These are phyloP conservation scores for Lasioglossum leucozonium DNA, from an alignment of 2,888 invertebrate species.

Conservation along the genomic window DNA sequence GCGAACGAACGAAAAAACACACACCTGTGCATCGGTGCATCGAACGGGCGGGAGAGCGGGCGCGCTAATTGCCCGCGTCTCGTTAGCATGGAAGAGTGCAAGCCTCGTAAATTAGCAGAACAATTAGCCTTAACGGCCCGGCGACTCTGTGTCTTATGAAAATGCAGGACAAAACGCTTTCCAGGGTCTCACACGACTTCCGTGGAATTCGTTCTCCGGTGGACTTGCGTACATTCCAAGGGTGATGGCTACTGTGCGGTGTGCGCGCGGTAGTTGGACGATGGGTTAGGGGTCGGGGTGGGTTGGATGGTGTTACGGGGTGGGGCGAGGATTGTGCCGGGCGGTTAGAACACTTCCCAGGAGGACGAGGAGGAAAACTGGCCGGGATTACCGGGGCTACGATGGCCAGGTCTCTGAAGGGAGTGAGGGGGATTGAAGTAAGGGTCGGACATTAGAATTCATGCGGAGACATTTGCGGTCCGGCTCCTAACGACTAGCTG, in stretches of 20 bases:
- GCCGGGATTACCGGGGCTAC: slow-evolving; percentile 76
- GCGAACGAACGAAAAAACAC: background rate
- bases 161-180: slow-evolving; percentile 77
- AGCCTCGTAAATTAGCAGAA: slow-evolving; percentile 59
- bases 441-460: slow-evolving; percentile 83
- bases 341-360: slow-evolving; percentile 25
- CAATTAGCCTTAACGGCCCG: slow-evolving; percentile 73
- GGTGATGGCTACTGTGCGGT: slow-evolving; percentile 32
- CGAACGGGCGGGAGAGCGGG: slow-evolving; percentile 14
- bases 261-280: background rate
- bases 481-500: slow-evolving; percentile 83
- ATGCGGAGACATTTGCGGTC: slow-evolving; percentile 84
- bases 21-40: slow-evolving; percentile 5
- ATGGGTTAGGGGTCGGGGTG: background rate
- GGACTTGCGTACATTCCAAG: slow-evolving; percentile 64
- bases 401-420: slow-evolving; percentile 11
- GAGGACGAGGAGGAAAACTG: slow-evolving; percentile 71
- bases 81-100: slow-evolving; percentile 47
- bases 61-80: slow-evolving; percentile 54
- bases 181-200: slow-evolving; percentile 66
- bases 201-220: slow-evolving; percentile 70
- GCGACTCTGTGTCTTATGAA: slow-evolving; percentile 75
- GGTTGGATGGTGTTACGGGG: background rate
- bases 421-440: slow-evolving; percentile 33
- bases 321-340: background rate